phyloP scores from a whole-genome alignment of 2,888 invertebrate species.

The Pseudococcus longispinus region DNA sequence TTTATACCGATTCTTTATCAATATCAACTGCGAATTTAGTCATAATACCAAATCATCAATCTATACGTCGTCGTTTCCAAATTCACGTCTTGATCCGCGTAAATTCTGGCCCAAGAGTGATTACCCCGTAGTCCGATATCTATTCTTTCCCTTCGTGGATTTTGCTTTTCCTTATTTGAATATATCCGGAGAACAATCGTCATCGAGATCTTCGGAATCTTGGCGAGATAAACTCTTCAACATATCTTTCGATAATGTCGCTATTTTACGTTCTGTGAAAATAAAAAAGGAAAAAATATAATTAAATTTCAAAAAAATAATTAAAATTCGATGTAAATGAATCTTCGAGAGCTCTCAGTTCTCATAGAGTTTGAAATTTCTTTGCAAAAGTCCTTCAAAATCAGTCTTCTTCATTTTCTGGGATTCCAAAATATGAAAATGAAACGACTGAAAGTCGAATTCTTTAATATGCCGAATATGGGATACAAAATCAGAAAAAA shows the following conservation, averaged over 20 bases:
- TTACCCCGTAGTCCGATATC: neutral
- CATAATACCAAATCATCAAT: neutral
- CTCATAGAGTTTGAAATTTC: too few relatives aligned
- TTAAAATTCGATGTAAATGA: too few relatives aligned
- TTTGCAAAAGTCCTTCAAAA: too few relatives aligned
- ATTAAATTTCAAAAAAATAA: too few relatives aligned
- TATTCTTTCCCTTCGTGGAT: neutral
- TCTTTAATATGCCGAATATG: too few relatives aligned
- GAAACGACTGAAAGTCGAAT: too few relatives aligned
- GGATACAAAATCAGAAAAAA: too few relatives aligned
- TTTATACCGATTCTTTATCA: neutral
- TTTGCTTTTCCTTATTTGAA: neutral
- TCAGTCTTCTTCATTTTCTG: too few relatives aligned
- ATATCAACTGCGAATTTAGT: conserved; percentile 29
- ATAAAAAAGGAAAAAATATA: neutral
- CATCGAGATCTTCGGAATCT: conserved; percentile 68
- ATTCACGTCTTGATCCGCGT: neutral
- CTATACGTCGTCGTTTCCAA: neutral
- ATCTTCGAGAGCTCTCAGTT: too few relatives aligned
- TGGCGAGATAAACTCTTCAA: conserved; percentile 66
- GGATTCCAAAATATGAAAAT: too few relatives aligned
- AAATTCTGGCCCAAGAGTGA: neutral
- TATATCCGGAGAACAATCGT: conserved; percentile 60
- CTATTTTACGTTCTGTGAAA: conserved; percentile 77
- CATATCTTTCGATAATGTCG: conserved; percentile 74